Base-by-base conservation (phyloP, 2,888 invertebrate genomes). In the Chrysolina americana region DNA sequence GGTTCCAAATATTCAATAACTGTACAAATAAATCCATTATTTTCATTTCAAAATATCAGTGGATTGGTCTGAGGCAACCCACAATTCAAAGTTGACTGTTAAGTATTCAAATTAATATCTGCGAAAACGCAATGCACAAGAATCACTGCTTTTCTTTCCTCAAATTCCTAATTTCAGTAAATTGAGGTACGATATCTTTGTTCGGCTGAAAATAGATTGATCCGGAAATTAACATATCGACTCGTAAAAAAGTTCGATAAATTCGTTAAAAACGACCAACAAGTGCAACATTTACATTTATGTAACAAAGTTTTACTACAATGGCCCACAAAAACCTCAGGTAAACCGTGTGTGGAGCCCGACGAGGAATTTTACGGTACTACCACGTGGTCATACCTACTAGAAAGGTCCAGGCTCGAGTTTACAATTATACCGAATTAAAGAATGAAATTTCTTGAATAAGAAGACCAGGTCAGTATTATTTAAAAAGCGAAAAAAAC, bases 381-480 rank as follows among this genome's bases (percentile, higher is more conserved):
- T 62, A 74, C 73, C 74, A 74, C 76, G 74, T 77, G 76, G 76
- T 73, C 65, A 73, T 77, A 72, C 68, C 75, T 72, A 68, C 64
- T 72, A 77, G 74, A 72, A 74, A 44, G 70, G 50, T 59, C 56
- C 66, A 62, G 65, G 66, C n/a, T 56, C 63, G 63, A 70, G 19
- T 75, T 75, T 68, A 75, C 74, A 75, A 77, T 77, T 77, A 75
- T 74, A 72, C 66, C 66, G 62, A 75, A 70, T 74, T 75, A 68
- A 53, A 77, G 75, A 69, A 75, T 75, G 75, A 72, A 75, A 68
- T 66, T 70, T 68, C 69, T 68, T 68, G 74, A 69, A 76, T 72
- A 74, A 73, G 68, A 72, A 70, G 59, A 64, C 66, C 74, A 63
- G 74, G 74, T 74, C 70, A 74, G 74, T 74, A 64, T 63, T 70